These are phyloP conservation scores for Tringa solitaria DNA, from an alignment of 2,113 vertebrate genomes.

Conservation along the genomic window DNA sequence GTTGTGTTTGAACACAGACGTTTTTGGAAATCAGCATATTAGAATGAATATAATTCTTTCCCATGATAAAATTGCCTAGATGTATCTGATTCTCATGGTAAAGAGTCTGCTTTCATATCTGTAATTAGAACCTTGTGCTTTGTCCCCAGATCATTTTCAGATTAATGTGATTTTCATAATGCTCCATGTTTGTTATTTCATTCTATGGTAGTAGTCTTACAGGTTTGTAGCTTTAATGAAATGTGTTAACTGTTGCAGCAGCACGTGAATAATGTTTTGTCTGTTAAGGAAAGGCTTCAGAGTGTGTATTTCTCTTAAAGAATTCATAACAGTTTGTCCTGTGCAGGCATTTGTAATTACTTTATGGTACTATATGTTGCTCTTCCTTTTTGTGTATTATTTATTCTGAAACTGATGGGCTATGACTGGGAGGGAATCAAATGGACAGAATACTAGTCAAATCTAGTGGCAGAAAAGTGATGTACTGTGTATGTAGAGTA, in stretches of 20 bases:
- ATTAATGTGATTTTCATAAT: not conserved
- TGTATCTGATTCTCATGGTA: not conserved
- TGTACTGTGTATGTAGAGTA: not conserved
- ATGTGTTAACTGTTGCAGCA: not conserved
- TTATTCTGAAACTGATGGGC: not conserved
- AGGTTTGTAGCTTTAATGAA: not conserved
- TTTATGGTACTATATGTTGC: not conserved
- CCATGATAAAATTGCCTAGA: not conserved
- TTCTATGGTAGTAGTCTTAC: not conserved
- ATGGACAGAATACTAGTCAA: not conserved
- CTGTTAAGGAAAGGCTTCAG: not conserved
- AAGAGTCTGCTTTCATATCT: not conserved
- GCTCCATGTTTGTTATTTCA: not conserved
- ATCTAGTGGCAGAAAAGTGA: not conserved
- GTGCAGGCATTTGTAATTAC: not conserved
- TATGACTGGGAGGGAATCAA: not conserved
- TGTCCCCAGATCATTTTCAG: not conserved
- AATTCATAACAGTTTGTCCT: not conserved
- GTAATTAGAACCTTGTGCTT: not conserved
- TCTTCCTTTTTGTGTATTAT: not conserved
- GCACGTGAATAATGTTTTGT: not conserved
- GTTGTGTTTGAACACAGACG: not conserved
- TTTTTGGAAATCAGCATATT: not conserved
- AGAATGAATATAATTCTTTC: not conserved
- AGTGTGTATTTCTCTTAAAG: not conserved